Conservation (phyloP, 2,797 vertebrate genomes). For the Remorina albescens region DNA sequence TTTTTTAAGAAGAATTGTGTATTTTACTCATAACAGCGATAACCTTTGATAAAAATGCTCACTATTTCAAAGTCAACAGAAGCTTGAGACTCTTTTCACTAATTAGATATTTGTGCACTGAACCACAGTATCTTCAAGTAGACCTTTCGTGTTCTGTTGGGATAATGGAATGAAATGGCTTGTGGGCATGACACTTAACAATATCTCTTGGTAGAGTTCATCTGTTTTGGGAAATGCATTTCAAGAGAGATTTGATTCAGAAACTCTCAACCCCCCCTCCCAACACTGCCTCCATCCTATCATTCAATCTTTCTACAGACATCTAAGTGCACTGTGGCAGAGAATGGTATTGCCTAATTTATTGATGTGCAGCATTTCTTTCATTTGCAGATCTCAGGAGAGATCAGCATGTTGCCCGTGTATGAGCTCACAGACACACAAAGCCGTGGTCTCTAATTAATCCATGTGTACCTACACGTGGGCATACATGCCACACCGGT, state of each 20-base stretch:
- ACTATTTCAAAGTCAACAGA: neutral
- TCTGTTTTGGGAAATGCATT: constrained; percentile 42
- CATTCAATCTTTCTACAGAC: constrained; percentile 33
- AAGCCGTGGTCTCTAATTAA: constrained; percentile 12
- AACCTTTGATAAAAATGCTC: neutral
- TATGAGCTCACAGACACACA: constrained; percentile 2
- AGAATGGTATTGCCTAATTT: constrained; percentile 48
- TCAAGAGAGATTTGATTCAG: constrained; percentile 5
- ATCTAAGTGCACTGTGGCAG: constrained; percentile 36
- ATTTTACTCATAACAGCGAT: too few species aligned
- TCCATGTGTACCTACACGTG: neutral
- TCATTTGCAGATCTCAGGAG: constrained; percentile 34
- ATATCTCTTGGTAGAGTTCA: constrained; percentile 29
- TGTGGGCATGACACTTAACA: constrained; percentile 19
- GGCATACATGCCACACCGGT: constrained; percentile 1
- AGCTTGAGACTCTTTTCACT: neutral
- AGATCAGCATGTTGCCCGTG: constrained; percentile 33
- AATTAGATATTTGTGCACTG: neutral
- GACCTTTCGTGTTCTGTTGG: constrained; percentile 28
- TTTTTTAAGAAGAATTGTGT: too few species aligned
- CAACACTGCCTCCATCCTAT: constrained; percentile 21
- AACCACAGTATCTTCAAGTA: constrained; percentile 11
- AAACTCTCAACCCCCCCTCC: constrained; percentile 18
- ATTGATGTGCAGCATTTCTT: constrained; percentile 47
- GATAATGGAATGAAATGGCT: constrained; percentile 46